Evolutionary conservation across 1,140 invertebrate genomes (phyloP).

Genomic region (Phocides pigmalion): DNA sequence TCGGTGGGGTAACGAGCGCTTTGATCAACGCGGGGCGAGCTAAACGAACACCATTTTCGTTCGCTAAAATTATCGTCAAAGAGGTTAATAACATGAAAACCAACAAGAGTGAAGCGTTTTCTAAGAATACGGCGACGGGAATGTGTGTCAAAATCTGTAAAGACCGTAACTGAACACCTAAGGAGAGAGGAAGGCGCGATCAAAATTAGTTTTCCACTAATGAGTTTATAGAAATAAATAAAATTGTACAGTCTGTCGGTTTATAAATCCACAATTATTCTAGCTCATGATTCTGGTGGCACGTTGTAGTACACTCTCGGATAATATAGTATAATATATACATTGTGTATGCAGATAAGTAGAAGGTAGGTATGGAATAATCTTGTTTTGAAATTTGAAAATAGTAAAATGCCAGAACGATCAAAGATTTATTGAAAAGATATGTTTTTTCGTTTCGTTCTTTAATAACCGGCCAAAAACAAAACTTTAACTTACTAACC

Average conservation of each 20-base stretch:
- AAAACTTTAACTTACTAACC: background rate
- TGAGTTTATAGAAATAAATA: conserved; percentile 37
- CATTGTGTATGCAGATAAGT: no score
- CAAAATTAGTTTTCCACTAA: conserved; percentile 51
- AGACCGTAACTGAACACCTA: conserved; percentile 58
- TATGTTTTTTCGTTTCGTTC: no score
- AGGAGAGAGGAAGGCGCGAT: conserved; percentile 56
- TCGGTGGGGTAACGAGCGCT: conserved; percentile 52
- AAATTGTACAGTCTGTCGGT: conserved; percentile 7
- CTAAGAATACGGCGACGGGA: conserved; percentile 62
- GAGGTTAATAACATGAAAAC: conserved; percentile 70
- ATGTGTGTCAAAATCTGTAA: conserved; percentile 64
- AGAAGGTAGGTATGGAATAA: no score
- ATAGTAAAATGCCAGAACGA: background rate
- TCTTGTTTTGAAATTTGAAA: no score
- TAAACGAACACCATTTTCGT: conserved; percentile 66
- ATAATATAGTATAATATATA: no score
- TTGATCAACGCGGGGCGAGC: conserved; percentile 66
- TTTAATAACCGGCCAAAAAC: background rate
- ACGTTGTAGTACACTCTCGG: background rate
- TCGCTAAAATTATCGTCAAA: conserved; percentile 64
- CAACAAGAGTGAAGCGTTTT: conserved; percentile 42
- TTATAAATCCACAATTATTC: background rate
- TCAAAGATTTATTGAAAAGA: background rate
- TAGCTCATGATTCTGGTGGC: background rate